Conservation (phyloP, 2,888 invertebrate genomes). For the Rhagophthalmus giganteus region DNA sequence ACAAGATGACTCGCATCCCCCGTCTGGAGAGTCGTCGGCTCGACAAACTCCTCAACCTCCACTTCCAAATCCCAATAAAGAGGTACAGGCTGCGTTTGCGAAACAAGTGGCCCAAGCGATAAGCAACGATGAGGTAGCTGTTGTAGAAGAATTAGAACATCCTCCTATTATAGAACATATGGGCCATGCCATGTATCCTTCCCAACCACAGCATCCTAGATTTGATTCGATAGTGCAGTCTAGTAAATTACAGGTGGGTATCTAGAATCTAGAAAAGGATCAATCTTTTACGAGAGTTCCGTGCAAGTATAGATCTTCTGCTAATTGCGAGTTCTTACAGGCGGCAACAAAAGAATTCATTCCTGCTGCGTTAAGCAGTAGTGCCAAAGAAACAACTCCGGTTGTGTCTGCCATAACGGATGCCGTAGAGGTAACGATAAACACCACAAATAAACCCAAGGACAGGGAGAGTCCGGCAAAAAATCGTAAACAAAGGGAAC, state of each 20-base stretch:
- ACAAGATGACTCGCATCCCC: slow-evolving; percentile 49
- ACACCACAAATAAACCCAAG: slow-evolving; percentile 51
- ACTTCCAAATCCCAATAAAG: slow-evolving; percentile 42
- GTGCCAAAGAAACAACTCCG: slow-evolving; percentile 60
- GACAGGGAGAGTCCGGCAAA: slow-evolving; percentile 54
- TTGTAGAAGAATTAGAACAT: slow-evolving; percentile 28
- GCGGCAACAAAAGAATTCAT: slow-evolving; percentile 54
- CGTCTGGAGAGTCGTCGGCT: slow-evolving; percentile 57
- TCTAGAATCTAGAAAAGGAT: no score
- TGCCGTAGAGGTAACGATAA: slow-evolving; percentile 65
- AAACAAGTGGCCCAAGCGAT: slow-evolving; percentile 47
- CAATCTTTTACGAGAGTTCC: no score
- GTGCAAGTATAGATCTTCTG: no score
- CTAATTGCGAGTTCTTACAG: no score
- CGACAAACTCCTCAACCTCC: slow-evolving; percentile 57
- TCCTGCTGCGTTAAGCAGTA: slow-evolving; percentile 37
- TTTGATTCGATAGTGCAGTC: slow-evolving; percentile 48
- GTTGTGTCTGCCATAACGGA: slow-evolving; percentile 73
- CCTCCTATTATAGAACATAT: slow-evolving; percentile 26
- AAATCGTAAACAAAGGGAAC: slow-evolving; percentile 44
- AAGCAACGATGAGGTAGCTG: slow-evolving; percentile 34
- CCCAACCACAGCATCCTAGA: slow-evolving; percentile 30
- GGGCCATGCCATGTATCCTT: slow-evolving; percentile 17
- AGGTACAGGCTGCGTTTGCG: slow-evolving; percentile 51
- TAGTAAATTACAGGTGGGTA: slow-evolving; percentile 54